These are phyloP conservation scores for Oncorhynchus mykiss DNA, from an alignment of 2,113 vertebrate species.

Conservation along the genomic window DNA sequence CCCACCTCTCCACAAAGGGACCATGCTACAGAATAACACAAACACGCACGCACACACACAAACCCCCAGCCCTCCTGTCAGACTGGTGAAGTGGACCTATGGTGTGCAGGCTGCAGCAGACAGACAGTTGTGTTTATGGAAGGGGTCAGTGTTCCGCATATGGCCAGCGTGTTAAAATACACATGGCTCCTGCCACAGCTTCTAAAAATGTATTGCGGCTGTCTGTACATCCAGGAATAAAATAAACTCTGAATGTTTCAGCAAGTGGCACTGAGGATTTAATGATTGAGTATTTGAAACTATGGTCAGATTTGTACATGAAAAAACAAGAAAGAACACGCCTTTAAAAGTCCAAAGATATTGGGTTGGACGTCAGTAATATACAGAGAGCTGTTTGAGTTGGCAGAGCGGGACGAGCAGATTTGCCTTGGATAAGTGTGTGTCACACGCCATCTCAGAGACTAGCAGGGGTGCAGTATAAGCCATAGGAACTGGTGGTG, in stretches of 20 bases:
- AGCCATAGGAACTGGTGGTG: slow-evolving; percentile 71
- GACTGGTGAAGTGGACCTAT: slow-evolving; percentile 56
- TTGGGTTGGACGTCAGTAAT: slow-evolving; percentile 71
- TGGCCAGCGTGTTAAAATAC: slow-evolving; percentile 75
- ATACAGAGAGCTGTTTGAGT: slow-evolving; percentile 72
- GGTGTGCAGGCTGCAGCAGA: slow-evolving; percentile 34
- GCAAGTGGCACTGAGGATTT: slow-evolving; percentile 68
- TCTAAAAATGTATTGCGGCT: slow-evolving; percentile 78
- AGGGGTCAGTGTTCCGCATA: slow-evolving; percentile 77
- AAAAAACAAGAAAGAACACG: slow-evolving; percentile 53
- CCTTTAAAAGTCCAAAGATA: slow-evolving; percentile 67
- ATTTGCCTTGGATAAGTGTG: slow-evolving; percentile 68
- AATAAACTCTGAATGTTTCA: slow-evolving; percentile 78
- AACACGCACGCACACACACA: slow-evolving; percentile 7
- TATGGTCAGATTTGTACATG: slow-evolving; percentile 66
- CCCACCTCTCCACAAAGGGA: too few relatives aligned
- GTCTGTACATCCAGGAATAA: slow-evolving; percentile 77
- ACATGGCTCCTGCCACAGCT: slow-evolving; percentile 69
- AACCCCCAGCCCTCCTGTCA: slow-evolving; percentile 41
- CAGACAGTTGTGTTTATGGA: slow-evolving; percentile 75
- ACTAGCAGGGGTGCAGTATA: slow-evolving; percentile 59
- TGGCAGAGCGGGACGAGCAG: slow-evolving; percentile 60
- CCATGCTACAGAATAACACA: slow-evolving; percentile 40
- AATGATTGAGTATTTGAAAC: slow-evolving; percentile 77
- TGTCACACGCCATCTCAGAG: slow-evolving; percentile 69